Evolutionary conservation across 2,113 vertebrate genomes (phyloP).

Genomic region (Alligator sinensis): DNA sequence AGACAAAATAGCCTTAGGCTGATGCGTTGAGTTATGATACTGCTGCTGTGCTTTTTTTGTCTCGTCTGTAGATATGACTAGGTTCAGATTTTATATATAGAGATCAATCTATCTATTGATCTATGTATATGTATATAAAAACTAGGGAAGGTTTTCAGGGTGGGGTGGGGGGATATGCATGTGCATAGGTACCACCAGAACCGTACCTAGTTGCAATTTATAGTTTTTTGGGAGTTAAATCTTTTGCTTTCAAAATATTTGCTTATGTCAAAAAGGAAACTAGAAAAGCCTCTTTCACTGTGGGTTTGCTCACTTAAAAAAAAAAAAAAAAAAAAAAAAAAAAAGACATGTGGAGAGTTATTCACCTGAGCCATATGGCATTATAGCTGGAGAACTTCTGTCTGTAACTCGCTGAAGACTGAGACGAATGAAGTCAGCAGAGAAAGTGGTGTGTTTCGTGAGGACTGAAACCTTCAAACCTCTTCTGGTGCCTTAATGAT

Average conservation of each 20-base stretch:
- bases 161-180: background rate
- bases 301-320: background rate
- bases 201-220: background rate
- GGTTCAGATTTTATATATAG: no score
- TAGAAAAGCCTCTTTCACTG: rapidly evolving
- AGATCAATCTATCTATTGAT: no score
- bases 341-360: background rate
- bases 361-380: background rate
- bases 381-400: background rate
- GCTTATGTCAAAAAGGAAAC: background rate
- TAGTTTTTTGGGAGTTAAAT: rapidly evolving
- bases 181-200: background rate
- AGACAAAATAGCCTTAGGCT: no score
- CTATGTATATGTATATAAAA: no score
- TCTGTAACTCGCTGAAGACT: background rate
- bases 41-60: no score
- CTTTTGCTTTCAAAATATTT: background rate
- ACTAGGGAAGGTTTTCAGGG: background rate
- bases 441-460: background rate
- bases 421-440: background rate
- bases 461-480: background rate
- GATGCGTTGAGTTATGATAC: no score
- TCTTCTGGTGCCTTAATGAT: background rate
- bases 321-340: background rate
- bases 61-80: no score